Percentiles rank a stretch among this genome's conserved stretches.
These are phyloP conservation scores for Tauraco erythrolophus DNA, from an alignment of 2,113 vertebrate species.

Conservation along the genomic window DNA sequence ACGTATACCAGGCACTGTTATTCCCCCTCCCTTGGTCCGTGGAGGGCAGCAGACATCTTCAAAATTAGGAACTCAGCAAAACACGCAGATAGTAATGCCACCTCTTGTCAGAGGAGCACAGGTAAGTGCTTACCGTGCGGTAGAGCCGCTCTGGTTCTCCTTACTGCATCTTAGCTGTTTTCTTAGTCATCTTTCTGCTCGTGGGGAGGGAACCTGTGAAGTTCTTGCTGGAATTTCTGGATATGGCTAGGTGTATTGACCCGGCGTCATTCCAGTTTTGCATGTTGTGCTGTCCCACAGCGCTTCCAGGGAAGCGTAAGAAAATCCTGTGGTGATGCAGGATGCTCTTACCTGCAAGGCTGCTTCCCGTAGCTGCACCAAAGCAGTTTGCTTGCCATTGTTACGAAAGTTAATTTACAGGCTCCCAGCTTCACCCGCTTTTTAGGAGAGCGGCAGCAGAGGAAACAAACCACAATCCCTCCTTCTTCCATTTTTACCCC, in stretches of 20 bases:
- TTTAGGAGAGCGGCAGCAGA: not conserved
- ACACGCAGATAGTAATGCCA: constrained; percentile 93
- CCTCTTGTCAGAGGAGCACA: constrained; percentile 94
- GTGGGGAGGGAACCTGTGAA: not conserved
- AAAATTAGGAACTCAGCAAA: constrained; percentile 85
- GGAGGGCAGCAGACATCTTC: constrained; percentile 89
- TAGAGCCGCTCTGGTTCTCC: not conserved
- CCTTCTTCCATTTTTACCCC: not conserved
- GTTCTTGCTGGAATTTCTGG: not conserved
- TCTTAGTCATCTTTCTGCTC: not conserved
- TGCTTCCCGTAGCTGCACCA: not conserved
- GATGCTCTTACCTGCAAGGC: not conserved
- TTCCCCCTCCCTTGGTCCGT: constrained; percentile 93
- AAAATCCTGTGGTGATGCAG: not conserved
- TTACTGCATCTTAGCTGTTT: accelerated
- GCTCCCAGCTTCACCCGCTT: not conserved
- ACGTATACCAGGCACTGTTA: constrained; percentile 88
- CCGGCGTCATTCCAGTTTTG: too few species aligned
- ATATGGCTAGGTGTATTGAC: not conserved
- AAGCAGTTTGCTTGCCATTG: not conserved
- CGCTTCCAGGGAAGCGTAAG: not conserved
- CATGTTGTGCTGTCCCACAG: not conserved
- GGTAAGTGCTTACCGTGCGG: constrained; percentile 70
- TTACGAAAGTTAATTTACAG: not conserved
- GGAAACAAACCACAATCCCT: not conserved